These are phyloP conservation scores for Drosophila tripunctata DNA, from an alignment of 2,888 invertebrate species.

Conservation along the genomic window DNA sequence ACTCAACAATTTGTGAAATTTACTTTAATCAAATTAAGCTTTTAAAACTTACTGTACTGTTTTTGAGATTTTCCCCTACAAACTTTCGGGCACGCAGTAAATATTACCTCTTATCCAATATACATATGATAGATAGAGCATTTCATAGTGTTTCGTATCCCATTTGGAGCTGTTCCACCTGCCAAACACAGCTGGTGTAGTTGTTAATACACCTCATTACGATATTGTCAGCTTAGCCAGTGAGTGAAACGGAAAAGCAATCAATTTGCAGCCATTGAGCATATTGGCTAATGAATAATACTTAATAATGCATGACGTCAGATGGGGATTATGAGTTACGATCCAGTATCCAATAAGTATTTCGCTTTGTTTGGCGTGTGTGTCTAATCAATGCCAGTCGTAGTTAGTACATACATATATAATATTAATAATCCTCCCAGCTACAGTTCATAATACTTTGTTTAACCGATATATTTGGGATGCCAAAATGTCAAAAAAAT, in stretches of 20 bases:
- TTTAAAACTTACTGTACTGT: too few relatives aligned
- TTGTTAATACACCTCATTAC: slow-evolving; percentile 31
- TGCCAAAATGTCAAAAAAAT: too few relatives aligned
- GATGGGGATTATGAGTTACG: slow-evolving; percentile 3
- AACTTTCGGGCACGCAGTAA: too few relatives aligned
- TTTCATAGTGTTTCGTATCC: neutral
- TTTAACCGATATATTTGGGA: neutral
- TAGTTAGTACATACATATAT: neutral
- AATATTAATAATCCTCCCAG: neutral
- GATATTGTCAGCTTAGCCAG: slow-evolving; percentile 48
- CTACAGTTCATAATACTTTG: neutral
- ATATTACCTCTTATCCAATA: too few relatives aligned
- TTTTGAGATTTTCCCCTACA: too few relatives aligned
- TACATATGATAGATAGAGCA: neutral
- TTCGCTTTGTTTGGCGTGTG: neutral
- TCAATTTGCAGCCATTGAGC: slow-evolving; percentile 16
- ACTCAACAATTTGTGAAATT: too few relatives aligned
- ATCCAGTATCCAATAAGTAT: neutral
- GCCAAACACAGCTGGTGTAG: slow-evolving; percentile 8
- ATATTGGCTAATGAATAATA: slow-evolving; percentile 14
- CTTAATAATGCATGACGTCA: slow-evolving; percentile 15
- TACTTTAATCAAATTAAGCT: too few relatives aligned
- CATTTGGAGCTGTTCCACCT: neutral
- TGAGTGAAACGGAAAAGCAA: slow-evolving; percentile 4
- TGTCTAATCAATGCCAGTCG: neutral